Evolutionary conservation across 2,797 vertebrate genomes (phyloP), one percentile per base, ranked within the genome.

Genomic region (Lepus townsendii): DNA sequence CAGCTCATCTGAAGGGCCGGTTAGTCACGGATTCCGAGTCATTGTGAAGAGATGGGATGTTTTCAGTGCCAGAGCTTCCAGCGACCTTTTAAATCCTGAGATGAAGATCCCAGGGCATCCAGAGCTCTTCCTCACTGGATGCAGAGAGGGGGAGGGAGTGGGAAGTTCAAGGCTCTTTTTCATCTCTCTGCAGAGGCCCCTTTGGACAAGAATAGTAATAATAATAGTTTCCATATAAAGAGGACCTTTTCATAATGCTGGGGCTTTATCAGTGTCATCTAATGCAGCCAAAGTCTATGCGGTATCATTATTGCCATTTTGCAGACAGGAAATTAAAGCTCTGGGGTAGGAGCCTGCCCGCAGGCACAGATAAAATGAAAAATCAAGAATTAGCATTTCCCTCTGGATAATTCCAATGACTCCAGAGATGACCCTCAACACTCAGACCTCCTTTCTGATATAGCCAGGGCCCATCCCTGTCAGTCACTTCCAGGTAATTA

Each of bases 11-110:
- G 60, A 97, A 95, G 93, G 88, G 62, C 78, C 9, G 0, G 82
- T 96, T 97, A 95, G 93, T 97, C 94, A 96, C 63, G 66, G 93
- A 96, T 96, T 95, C 96, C 54, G 5, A 76, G 73, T 69, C 78
- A 95, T 35, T 95, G 93, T 93, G 32, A 69, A 54, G 4, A 47
- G 69, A 68, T 3, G 0, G 62, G 35, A 62, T 2, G 6, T 90
- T 95, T 95, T 96, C 57, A 79, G 93, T 63, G 27, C 63, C 30
- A 14, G 50, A 82, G 35, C 52, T 82, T 88, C 95, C 80, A 35
- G 26, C 27, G 50, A 89, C 83, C 86, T 92, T 92, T 96, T 82
- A 87, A 83, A 83, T 83, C 71, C 93, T 83, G 47, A 76, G n/a
- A 83, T 8, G 17, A 88, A 94, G 96, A 93, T 72, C 52, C n/a